Conservation (phyloP, 2,113 vertebrate species). For the Leptosomus discolor region DNA sequence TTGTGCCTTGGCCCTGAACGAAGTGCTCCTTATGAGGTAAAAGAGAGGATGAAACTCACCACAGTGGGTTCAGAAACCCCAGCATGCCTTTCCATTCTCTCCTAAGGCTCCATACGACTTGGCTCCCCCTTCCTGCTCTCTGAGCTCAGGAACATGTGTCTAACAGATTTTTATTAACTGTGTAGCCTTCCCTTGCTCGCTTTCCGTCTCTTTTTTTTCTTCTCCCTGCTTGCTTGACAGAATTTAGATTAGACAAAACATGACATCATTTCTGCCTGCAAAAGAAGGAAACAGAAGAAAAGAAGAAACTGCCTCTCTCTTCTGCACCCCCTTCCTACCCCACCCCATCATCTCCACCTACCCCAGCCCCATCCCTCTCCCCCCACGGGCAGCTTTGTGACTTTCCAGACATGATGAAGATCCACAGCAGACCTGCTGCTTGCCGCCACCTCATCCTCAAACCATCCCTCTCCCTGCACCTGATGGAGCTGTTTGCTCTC, state of each 20-base stretch:
- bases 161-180: conserved; percentile 78
- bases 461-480: not conserved
- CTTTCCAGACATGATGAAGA: not conserved
- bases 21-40: not conserved
- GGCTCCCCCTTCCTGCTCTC: conserved; percentile 25
- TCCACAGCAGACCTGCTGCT: not conserved
- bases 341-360: not conserved
- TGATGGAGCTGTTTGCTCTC: not conserved
- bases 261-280: conserved; percentile 75
- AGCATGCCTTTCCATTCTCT: not conserved
- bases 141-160: conserved; percentile 75
- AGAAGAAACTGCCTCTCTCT: not conserved
- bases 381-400: not conserved
- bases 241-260: conserved; percentile 83
- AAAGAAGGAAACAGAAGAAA: not conserved
- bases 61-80: not conserved
- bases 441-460: not conserved
- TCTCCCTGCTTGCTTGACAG: conserved; percentile 76
- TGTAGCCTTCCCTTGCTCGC: not conserved
- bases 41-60: not conserved
- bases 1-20: not conserved
- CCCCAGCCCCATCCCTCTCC: not conserved
- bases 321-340: not conserved
- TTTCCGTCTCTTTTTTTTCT: conserved; percentile 3
- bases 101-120: not conserved